Conservation (phyloP, 37 sponge, comb jelly and placozoan species). For the Tethya wilhelma region DNA sequence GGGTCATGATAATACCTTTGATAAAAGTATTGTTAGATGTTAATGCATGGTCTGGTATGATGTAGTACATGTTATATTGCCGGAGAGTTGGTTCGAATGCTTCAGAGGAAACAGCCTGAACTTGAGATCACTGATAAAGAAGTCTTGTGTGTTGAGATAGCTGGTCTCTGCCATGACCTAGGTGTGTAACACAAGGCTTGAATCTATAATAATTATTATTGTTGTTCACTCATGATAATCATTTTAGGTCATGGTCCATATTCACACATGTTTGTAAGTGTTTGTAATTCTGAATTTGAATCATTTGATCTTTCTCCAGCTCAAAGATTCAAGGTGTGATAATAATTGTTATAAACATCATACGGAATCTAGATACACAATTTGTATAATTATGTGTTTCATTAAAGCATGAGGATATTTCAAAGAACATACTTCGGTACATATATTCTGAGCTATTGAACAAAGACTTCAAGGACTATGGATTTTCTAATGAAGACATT, state of each 20-base stretch:
- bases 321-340: no score
- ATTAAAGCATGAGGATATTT: conserved; percentile 5
- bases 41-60: not conserved
- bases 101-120: conserved; percentile 2
- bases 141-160: conserved; percentile 42
- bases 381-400: no score
- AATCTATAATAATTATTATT: no score
- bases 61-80: conserved; percentile 45
- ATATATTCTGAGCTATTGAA: not conserved
- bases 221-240: no score
- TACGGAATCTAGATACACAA: no score
- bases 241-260: no score
- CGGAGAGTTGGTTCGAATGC: conserved; percentile 40
- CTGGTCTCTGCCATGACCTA: conserved; percentile 50
- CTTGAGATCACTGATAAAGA: not conserved
- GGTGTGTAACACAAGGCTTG: no score
- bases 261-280: no score
- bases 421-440: not conserved
- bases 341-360: no score
- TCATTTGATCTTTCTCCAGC: no score
- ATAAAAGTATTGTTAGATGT: not conserved
- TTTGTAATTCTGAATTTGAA: no score
- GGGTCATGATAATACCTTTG: not conserved
- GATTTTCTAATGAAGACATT: not conserved
- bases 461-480: not conserved